Conservation (phyloP, 2,888 invertebrate species). For the Heteropelma amictum region DNA sequence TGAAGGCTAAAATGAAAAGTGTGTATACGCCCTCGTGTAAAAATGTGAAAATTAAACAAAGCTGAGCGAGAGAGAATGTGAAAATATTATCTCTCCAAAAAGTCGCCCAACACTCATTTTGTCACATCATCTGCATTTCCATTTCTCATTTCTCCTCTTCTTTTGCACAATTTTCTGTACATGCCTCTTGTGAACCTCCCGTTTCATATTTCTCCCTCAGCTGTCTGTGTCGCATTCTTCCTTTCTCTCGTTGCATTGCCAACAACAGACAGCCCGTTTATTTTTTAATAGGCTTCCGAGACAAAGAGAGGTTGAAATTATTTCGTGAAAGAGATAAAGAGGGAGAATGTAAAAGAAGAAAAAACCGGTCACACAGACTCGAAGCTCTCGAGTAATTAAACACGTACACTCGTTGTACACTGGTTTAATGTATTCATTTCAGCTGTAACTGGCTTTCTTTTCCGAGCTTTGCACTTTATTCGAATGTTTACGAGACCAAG, state of each 20-base stretch:
- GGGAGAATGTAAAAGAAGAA: background rate
- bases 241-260: constrained; percentile 1
- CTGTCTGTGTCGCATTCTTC: background rate
- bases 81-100: constrained; percentile 39
- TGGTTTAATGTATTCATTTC: constrained; percentile 12
- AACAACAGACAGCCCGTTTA: constrained; percentile 49
- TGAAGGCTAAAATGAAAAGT: too few relatives aligned
- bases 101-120: constrained; percentile 45
- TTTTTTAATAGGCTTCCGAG: constrained; percentile 45
- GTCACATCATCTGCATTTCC: constrained; percentile 29
- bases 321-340: constrained; percentile 4
- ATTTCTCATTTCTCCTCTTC: constrained; percentile 20
- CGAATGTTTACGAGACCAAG: constrained; percentile 11
- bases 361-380: constrained; percentile 8
- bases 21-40: too few relatives aligned
- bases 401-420: constrained; percentile 40
- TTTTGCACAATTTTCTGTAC: constrained; percentile 15
- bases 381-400: constrained; percentile 41
- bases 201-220: constrained; percentile 10
- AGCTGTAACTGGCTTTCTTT: constrained; percentile 13
- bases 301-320: constrained; percentile 33
- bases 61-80: background rate
- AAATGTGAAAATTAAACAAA: background rate
- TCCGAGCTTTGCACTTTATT: constrained; percentile 6
- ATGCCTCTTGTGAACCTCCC: constrained; percentile 17